phyloP scores from a whole-genome alignment of 2,888 invertebrate species.

The Empis livida region DNA sequence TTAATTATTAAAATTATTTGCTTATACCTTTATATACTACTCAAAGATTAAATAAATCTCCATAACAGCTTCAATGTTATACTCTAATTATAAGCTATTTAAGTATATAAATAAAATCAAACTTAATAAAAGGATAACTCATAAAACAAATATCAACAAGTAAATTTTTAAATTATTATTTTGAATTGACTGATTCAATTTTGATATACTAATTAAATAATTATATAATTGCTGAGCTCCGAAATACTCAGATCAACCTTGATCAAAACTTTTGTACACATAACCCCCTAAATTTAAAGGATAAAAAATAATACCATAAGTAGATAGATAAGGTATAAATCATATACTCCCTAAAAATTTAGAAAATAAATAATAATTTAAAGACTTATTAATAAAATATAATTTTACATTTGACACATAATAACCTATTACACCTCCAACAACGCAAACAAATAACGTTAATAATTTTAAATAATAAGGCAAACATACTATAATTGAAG shows the following conservation, averaged over 20 bases:
- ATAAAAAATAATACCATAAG: constrained; percentile 37
- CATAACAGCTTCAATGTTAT: no score
- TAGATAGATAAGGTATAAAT: constrained; percentile 41
- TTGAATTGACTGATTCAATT: constrained; percentile 34
- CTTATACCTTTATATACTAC: no score
- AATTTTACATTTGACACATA: constrained; percentile 37
- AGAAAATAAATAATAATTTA: constrained; percentile 31
- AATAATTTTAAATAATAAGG: constrained; percentile 40
- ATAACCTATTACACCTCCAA: constrained; percentile 36
- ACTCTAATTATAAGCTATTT: no score
- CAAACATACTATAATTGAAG: constrained; percentile 42
- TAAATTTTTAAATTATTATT: constrained; percentile 41
- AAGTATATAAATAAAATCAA: constrained; percentile 15
- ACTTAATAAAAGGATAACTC: constrained; percentile 23
- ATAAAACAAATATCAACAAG: constrained; percentile 38
- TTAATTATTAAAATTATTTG: no score
- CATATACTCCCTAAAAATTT: constrained; percentile 37
- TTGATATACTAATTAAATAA: constrained; percentile 34
- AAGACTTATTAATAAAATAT: constrained; percentile 35
- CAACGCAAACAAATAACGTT: constrained; percentile 39
- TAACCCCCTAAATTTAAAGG: constrained; percentile 36
- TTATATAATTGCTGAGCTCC: constrained; percentile 35
- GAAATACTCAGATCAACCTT: constrained; percentile 39
- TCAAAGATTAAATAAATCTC: no score
- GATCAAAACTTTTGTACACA: constrained; percentile 37